A percentile compares a stretch with the other conserved stretches of the same genome.
phyloP scores from a whole-genome alignment of 37 sponge, comb jelly and placozoan species.

The Chondrilla cf. caribensis region DNA sequence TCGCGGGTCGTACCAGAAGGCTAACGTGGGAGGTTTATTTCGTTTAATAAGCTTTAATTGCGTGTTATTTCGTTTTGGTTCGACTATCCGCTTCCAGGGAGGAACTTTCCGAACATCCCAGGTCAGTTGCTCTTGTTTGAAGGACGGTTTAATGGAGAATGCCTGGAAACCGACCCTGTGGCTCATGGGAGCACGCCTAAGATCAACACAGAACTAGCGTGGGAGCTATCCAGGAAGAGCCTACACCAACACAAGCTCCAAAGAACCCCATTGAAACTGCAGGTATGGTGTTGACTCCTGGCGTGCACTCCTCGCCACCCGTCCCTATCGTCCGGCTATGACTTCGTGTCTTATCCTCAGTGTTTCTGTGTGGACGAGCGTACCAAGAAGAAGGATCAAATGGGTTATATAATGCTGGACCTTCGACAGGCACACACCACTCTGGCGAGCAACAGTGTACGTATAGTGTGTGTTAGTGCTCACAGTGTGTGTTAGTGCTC shows the following conservation, averaged over 20 bases:
- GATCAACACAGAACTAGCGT: slow-evolving; percentile 84
- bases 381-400: slow-evolving; percentile 36
- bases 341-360: no score
- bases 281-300: slow-evolving; percentile 32
- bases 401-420: slow-evolving; percentile 91
- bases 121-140: slow-evolving; percentile 66
- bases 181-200: slow-evolving; percentile 33
- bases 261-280: slow-evolving; percentile 91
- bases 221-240: slow-evolving; percentile 75
- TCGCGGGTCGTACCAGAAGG: no score
- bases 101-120: slow-evolving; percentile 67
- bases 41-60: background rate
- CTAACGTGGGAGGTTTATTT: background rate
- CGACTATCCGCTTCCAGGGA: slow-evolving; percentile 30
- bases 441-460: background rate
- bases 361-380: slow-evolving; percentile 50
- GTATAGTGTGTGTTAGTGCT: background rate
- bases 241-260: slow-evolving; percentile 90
- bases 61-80: background rate
- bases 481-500: no score
- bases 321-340: no score
- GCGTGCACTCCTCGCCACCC: no score
- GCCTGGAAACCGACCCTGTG: slow-evolving; percentile 67
- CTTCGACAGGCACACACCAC: slow-evolving; percentile 35
- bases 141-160: slow-evolving; percentile 66